Conservation (phyloP, 2,888 invertebrate species). For the Eulithis prunata region DNA sequence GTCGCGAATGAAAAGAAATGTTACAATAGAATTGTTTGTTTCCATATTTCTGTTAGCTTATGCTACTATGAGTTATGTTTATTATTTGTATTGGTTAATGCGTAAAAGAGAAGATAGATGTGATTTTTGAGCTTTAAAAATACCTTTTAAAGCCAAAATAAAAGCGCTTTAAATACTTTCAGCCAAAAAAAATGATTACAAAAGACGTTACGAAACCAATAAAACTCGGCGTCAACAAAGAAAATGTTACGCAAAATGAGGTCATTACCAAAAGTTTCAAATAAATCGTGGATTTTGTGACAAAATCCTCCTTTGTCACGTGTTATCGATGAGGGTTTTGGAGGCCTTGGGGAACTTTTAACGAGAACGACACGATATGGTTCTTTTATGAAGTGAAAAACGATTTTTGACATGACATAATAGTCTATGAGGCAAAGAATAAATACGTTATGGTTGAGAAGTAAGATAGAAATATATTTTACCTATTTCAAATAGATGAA, state of each 20-base stretch:
- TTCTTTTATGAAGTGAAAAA: not conserved
- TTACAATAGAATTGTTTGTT: not conserved
- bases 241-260: conserved; percentile 15
- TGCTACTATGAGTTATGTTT: not conserved
- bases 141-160: no score
- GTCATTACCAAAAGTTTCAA: conserved; percentile 21
- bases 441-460: no score
- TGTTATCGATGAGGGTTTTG: conserved; percentile 21
- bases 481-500: no score
- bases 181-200: not conserved
- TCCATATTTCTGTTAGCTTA: not conserved
- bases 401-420: no score
- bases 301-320: conserved; percentile 28
- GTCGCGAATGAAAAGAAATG: conserved; percentile 12
- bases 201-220: conserved; percentile 23
- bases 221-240: conserved; percentile 23
- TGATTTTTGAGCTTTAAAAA: no score
- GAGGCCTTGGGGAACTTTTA: conserved; percentile 17
- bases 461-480: no score
- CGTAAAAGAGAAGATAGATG: no score
- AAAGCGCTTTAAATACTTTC: not conserved
- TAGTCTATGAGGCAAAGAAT: no score
- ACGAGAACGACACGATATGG: conserved; percentile 8
- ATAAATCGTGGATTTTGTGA: conserved; percentile 21
- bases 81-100: not conserved